Percentiles rank a stretch among this genome's conserved stretches.
These are phyloP conservation scores for Apis florea DNA, from an alignment of 1,140 invertebrate species.

Conservation along the genomic window DNA sequence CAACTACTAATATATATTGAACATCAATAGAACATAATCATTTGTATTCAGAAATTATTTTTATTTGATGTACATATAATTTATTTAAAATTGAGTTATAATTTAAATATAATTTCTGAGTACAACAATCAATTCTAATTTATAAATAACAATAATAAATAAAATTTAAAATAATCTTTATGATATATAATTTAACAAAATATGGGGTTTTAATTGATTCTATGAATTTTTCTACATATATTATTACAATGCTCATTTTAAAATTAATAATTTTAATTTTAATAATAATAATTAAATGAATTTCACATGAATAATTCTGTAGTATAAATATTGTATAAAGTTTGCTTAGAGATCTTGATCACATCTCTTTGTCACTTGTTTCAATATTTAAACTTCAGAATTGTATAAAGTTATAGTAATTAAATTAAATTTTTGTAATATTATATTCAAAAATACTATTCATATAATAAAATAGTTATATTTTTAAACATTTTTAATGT, in stretches of 20 bases:
- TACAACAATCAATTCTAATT: conserved; percentile 12
- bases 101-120: conserved; percentile 24
- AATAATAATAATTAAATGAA: too few species aligned
- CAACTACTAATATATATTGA: conserved; percentile 60
- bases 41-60: conserved; percentile 33
- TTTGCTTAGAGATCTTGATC: conserved; percentile 74
- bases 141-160: not conserved
- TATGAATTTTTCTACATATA: conserved; percentile 7
- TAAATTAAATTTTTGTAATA: not conserved
- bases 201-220: not conserved
- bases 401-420: not conserved
- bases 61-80: not conserved
- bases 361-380: conserved; percentile 68
- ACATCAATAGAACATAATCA: conserved; percentile 37
- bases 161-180: conserved; percentile 1
- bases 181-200: not conserved
- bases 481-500: not conserved
- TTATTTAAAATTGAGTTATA: not conserved
- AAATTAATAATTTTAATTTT: too few species aligned
- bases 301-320: conserved; percentile 22
- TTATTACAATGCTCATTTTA: not conserved
- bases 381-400: conserved; percentile 37
- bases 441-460: not conserved
- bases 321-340: conserved; percentile 42
- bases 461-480: not conserved